Base-by-base conservation (phyloP, 2,113 vertebrate genomes). In the Oreotragus oreotragus region DNA sequence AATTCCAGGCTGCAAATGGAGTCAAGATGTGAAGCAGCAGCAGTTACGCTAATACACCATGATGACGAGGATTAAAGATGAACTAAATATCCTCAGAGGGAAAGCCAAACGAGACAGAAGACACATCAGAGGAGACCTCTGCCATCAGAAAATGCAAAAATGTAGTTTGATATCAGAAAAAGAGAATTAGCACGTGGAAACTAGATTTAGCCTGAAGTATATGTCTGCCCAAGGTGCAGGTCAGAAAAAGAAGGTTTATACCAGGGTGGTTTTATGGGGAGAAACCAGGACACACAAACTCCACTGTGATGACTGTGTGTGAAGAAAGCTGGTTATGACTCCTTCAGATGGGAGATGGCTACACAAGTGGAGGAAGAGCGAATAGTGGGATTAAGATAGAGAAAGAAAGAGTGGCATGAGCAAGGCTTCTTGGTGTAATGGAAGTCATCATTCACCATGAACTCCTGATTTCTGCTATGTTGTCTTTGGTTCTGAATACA, bases 11-110 rank as follows among this genome's bases (percentile, higher is more conserved):
- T 93, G 53, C 49, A 87, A 8, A 33, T 91, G 55, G 76, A 95
- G 81, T 92, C 84, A 92, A 92, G 88, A 92, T 86, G 28, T 96
- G 57, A 89, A 84, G 17, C 30, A 87, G 83, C 10, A 83, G 62
- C 39, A 85, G 45, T 76, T 92, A 83, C 90, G 39, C 51, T 51
- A 87, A 77, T 30, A 84, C 25, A 21, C 43, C 16, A 0, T 45
- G 88, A 53, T 81, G 33, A 62, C 28, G 30, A 84, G 45, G 36
- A 88, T 92, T 45, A 47, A 79, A 86, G 81, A 49, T 66, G 45
- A 79, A 84, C 47, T 19, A 19, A 84, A 58, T 57, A 25, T 76
- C 43, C 84, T 51, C 55, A 57, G 79, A 3, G 39, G 10, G 90
- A 91, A 76, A 93, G 85, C 64, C 43, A 86, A 58, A 73, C 19